These are phyloP conservation scores for Atta texana DNA, from an alignment of 1,140 invertebrate species.

Conservation along the genomic window DNA sequence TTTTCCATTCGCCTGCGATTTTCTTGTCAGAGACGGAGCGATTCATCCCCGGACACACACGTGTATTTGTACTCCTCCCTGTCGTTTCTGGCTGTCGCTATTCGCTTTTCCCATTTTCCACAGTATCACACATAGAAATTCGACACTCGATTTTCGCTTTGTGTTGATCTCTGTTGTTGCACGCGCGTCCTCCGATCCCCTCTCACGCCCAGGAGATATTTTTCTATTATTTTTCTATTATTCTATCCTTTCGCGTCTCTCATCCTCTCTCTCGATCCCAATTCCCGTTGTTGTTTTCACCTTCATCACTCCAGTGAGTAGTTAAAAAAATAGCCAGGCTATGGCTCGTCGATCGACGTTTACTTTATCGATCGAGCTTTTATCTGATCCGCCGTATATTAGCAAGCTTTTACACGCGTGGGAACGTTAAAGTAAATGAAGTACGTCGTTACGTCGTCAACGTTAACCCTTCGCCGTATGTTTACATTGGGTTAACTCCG, in stretches of 20 bases:
- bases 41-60: slow-evolving; percentile 4
- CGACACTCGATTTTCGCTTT: slow-evolving; percentile 47
- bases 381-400: slow-evolving; percentile 63
- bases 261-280: neutral
- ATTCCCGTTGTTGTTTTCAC: slow-evolving; percentile 13
- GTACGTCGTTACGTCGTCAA: slow-evolving; percentile 52
- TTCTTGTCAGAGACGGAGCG: neutral
- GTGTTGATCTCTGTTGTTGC: slow-evolving; percentile 20
- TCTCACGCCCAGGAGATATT: slow-evolving; percentile 2
- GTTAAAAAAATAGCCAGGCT: neutral
- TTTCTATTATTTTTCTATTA: slow-evolving; percentile 45
- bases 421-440: slow-evolving; percentile 40
- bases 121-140: slow-evolving; percentile 42
- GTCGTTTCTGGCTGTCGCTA: neutral
- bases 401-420: slow-evolving; percentile 34
- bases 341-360: slow-evolving; percentile 13
- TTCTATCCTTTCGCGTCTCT: neutral
- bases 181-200: neutral
- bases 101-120: slow-evolving; percentile 18
- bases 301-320: neutral
- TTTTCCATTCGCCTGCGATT: slow-evolving; percentile 28
- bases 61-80: slow-evolving; percentile 6
- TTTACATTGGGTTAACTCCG: slow-evolving; percentile 14
- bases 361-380: slow-evolving; percentile 63
- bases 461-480: slow-evolving; percentile 43